Conservation (phyloP, 2,888 invertebrate genomes). For the Tetheella fluctuosa region DNA sequence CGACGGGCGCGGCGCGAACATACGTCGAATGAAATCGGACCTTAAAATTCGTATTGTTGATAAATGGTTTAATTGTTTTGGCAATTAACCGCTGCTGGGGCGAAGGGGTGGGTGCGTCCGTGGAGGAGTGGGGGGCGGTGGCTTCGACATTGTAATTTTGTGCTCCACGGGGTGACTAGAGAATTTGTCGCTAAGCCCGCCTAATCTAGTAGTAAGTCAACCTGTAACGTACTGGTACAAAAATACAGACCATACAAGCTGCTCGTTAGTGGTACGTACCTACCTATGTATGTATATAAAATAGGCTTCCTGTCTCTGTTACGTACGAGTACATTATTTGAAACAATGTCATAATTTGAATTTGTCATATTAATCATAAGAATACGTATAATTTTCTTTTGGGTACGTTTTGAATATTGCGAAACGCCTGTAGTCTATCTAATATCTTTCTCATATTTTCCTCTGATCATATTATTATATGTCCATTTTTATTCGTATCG, state of each 20-base stretch:
- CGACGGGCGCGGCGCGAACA: conserved; percentile 38
- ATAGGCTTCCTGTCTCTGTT: no score
- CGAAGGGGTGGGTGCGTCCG: conserved; percentile 22
- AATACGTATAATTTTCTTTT: no score
- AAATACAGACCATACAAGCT: conserved; percentile 13
- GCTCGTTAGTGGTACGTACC: not conserved
- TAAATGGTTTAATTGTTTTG: conserved; percentile 76
- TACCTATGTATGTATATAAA: no score
- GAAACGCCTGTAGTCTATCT: no score
- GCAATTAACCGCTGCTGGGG: conserved; percentile 60
- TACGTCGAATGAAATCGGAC: conserved; percentile 47
- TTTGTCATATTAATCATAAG: no score
- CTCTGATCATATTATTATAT: no score
- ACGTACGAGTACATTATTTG: no score
- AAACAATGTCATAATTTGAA: no score
- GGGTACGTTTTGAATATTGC: no score
- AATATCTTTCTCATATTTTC: no score
- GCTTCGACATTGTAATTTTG: conserved; percentile 29
- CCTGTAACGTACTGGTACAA: conserved; percentile 21
- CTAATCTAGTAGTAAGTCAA: conserved; percentile 9
- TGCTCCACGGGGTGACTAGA: conserved; percentile 30
- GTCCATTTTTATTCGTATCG: not conserved
- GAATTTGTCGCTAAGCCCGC: conserved; percentile 21
- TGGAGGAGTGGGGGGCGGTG: conserved; percentile 28
- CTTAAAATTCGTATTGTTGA: conserved; percentile 63